Base-by-base conservation (phyloP, 2,113 vertebrate genomes). In the Maccullochella peelii region DNA sequence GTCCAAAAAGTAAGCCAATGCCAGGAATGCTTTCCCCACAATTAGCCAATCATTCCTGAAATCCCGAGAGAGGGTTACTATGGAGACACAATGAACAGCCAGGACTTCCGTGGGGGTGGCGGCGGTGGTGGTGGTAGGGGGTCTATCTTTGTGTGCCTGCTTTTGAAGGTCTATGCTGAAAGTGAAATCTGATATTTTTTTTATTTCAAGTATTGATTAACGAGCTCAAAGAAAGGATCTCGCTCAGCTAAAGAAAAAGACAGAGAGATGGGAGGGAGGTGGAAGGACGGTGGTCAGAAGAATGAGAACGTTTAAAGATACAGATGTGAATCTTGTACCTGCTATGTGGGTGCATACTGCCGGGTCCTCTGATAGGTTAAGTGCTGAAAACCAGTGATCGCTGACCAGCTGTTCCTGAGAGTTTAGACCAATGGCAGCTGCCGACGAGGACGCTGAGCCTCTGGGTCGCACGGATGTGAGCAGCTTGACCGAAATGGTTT, bases 371-470 rank as follows among this genome's bases (percentile, higher is more conserved):
- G 91, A 92, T 73, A 92, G 90, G 89, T 87, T 81, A 23, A 91
- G 87, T 23, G 92, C 87, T 82, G 94, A 94, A 82, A 90, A 92
- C 92, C 93, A 94, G 86, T 92, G 94, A 74, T 93, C 88, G 73
- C 91, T 93, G 84, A 88, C 88, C 83, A 89, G 91, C 89, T 95
- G 93, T 95, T 94, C 96, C 95, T 96, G 95, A 96, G 95, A 94
- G 83, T 92, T 93, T 79, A 55, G 86, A 80, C 84, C 89, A 59
- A 91, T 84, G 65, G 81, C 77, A 21, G 83, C 75, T 3, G 89
- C 38, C 0, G 73, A 63, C 27, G 68, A 73, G 30, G 89, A 84
- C 2, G 81, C 75, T 8, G 71, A 52, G 18, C 82, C 89, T 81
- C 79, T 77, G 18, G 90, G 87, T 82, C 44, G 88, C 73, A 80